Evolutionary conservation across 2,888 invertebrate species (phyloP).

Genomic region (Plagiodera versicolora): DNA sequence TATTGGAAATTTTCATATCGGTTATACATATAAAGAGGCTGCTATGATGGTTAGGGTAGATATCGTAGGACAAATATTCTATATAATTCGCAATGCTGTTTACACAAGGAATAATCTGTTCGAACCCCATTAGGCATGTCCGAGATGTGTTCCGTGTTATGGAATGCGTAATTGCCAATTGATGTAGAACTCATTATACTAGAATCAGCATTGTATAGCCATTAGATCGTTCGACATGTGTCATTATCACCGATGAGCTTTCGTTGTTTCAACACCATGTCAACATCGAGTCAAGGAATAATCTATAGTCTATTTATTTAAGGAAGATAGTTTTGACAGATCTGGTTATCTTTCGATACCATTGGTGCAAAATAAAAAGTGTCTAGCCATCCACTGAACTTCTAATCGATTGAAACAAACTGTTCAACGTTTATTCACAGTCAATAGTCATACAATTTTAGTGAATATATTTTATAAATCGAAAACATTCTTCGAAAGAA

Average conservation of each 20-base stretch:
- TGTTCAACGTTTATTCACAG: too few relatives aligned
- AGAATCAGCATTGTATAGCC: not conserved
- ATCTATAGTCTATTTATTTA: not conserved
- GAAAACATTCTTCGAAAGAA: too few relatives aligned
- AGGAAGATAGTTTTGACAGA: too few relatives aligned
- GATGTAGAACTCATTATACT: not conserved
- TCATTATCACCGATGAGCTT: not conserved
- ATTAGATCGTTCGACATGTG: not conserved
- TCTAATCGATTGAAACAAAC: too few relatives aligned
- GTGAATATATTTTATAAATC: too few relatives aligned
- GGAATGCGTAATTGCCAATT: not conserved
- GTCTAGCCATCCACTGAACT: too few relatives aligned
- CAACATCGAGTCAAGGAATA: not conserved
- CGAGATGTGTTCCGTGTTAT: not conserved
- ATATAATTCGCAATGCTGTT: not conserved
- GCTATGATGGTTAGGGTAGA: too few relatives aligned
- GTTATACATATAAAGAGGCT: too few relatives aligned
- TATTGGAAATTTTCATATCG: too few relatives aligned
- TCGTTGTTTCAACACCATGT: not conserved
- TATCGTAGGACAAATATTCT: not conserved
- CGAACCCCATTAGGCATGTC: not conserved
- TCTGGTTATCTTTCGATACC: too few relatives aligned
- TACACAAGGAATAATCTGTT: not conserved
- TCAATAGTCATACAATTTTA: too few relatives aligned
- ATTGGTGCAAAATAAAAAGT: too few relatives aligned